Conservation (phyloP, 2,797 vertebrate species). For the Rhinogobio ventralis region DNA sequence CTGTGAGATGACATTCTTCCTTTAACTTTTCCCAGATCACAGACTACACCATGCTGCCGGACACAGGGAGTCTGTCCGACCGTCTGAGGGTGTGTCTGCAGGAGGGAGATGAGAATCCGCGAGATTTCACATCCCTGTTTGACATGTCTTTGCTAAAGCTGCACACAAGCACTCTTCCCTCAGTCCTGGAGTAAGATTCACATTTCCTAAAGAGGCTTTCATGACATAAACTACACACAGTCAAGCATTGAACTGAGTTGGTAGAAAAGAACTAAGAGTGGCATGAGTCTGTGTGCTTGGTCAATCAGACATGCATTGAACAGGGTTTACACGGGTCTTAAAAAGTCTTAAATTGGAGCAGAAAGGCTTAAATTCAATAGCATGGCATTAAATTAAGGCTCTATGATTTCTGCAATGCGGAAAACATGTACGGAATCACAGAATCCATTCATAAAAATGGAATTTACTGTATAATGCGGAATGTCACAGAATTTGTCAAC, state of each 20-base stretch:
- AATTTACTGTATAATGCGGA: too few species aligned
- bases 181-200: constrained; percentile 87
- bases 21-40: constrained; percentile 81
- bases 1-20: not conserved
- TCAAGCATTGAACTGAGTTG: not conserved
- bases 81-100: constrained; percentile 90
- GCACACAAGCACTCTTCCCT: constrained; percentile 87
- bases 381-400: too few species aligned
- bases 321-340: too few species aligned
- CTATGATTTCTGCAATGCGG: too few species aligned
- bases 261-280: too few species aligned
- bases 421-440: too few species aligned
- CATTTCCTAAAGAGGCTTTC: not conserved
- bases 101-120: constrained; percentile 92
- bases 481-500: too few species aligned
- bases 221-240: not conserved
- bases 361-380: too few species aligned
- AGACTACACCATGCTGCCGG: constrained; percentile 93
- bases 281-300: not conserved
- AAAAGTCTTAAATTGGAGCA: too few species aligned
- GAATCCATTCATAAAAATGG: too few species aligned
- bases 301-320: too few species aligned
- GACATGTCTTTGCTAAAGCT: constrained; percentile 87
- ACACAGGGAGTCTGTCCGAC: constrained; percentile 87
- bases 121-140: constrained; percentile 94